Conservation (phyloP, 2,113 vertebrate species). For the Heptranchias perlo region DNA sequence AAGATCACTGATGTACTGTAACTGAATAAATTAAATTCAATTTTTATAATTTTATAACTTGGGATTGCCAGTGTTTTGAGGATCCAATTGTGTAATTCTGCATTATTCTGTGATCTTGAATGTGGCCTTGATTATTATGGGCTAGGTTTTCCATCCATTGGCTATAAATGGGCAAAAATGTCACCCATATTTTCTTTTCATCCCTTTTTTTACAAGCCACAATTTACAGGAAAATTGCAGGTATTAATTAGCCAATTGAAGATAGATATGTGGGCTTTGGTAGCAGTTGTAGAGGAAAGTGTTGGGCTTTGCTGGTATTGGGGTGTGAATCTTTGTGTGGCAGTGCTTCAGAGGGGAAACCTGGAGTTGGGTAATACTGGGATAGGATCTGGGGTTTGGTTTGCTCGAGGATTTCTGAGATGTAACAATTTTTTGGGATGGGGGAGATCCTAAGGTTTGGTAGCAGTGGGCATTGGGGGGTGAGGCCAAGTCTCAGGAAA, state of each 20-base stretch:
- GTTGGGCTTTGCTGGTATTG: neutral
- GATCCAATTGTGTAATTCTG: neutral
- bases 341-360: too few relatives aligned
- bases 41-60: neutral
- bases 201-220: neutral
- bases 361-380: neutral
- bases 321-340: neutral
- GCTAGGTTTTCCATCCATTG: too few relatives aligned
- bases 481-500: neutral
- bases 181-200: too few relatives aligned
- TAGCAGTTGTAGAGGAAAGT: neutral
- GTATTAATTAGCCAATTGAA: neutral
- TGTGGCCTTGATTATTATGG: neutral
- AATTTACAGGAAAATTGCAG: neutral
- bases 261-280: neutral
- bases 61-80: neutral
- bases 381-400: neutral
- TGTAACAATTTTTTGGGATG: neutral
- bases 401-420: neutral
- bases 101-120: neutral
- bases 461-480: neutral
- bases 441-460: neutral
- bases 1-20: neutral
- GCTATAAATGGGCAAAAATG: too few relatives aligned
- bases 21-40: neutral